Percentiles rank a stretch among this genome's conserved stretches.
Evolutionary conservation across 2,888 invertebrate species (phyloP).

Genomic region (Agonum fuliginosum): DNA sequence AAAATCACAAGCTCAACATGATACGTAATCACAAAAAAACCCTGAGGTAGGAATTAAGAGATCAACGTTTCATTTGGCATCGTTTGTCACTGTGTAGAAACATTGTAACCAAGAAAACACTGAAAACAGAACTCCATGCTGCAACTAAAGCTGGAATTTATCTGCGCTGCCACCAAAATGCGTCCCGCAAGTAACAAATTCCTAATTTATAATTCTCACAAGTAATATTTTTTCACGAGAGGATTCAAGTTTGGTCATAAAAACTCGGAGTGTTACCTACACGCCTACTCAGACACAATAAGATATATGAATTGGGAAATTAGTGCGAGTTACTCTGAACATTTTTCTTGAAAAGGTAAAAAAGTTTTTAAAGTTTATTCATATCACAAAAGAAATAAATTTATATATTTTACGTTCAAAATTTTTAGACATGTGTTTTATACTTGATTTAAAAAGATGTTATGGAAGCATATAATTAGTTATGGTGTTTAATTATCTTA

Average conservation of each 20-base stretch:
- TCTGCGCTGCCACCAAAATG: conserved; percentile 32
- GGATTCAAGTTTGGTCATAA: conserved; percentile 21
- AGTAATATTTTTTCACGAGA: conserved; percentile 24
- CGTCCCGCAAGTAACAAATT: conserved; percentile 25
- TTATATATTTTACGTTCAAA: no score
- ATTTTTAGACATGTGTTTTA: no score
- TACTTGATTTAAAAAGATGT: no score
- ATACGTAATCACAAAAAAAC: conserved; percentile 32
- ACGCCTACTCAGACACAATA: neutral
- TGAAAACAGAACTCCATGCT: neutral
- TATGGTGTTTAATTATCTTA: no score
- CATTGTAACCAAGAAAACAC: conserved; percentile 8
- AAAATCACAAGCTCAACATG: neutral
- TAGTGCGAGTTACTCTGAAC: neutral
- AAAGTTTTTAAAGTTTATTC: no score
- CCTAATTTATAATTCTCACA: conserved; percentile 38
- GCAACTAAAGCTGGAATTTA: conserved; percentile 24
- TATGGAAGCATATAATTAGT: no score
- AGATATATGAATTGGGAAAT: neutral
- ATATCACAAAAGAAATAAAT: no score
- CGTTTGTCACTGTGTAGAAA: conserved; percentile 39
- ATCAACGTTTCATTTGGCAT: conserved; percentile 43
- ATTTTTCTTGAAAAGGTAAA: no score
- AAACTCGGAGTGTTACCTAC: neutral
- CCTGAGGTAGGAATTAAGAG: conserved; percentile 45